phyloP scores from a whole-genome alignment of 2,888 invertebrate genomes.

The Hoplodrina ambigua region DNA sequence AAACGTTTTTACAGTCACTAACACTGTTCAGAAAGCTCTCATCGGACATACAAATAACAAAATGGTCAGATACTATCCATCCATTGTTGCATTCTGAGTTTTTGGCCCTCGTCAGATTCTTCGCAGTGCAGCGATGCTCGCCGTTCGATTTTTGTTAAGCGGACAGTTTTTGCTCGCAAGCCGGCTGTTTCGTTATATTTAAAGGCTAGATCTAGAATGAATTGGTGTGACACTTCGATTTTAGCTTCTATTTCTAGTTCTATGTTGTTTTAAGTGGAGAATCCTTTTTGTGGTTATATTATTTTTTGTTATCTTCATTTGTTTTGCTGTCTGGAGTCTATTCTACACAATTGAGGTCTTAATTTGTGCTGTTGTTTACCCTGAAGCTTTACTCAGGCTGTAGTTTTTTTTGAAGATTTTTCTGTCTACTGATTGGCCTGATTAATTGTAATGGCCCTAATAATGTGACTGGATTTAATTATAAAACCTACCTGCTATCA shows the following conservation, averaged over 20 bases:
- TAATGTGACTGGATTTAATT: too few species aligned
- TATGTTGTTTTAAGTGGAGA: background rate
- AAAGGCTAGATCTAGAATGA: constrained; percentile 51
- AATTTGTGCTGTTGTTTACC: background rate
- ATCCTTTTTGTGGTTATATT: background rate
- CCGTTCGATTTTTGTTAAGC: constrained; percentile 42
- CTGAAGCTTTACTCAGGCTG: background rate
- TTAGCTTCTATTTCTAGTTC: constrained; percentile 3
- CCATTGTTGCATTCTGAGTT: constrained; percentile 83
- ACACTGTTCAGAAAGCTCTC: constrained; percentile 60
- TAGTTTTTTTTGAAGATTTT: too few species aligned
- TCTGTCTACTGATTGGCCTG: too few species aligned
- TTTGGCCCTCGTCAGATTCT: constrained; percentile 76
- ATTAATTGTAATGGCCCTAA: too few species aligned
- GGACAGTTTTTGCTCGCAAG: constrained; percentile 52
- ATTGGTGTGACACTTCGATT: constrained; percentile 38
- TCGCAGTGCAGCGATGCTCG: constrained; percentile 63
- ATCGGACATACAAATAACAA: constrained; percentile 68
- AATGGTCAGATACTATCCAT: constrained; percentile 75
- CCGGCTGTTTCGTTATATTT: constrained; percentile 44
- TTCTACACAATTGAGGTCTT: background rate
- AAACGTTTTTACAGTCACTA: constrained; percentile 61
- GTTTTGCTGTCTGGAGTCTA: background rate
- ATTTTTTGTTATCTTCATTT: background rate
- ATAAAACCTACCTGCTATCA: too few species aligned